Percentiles rank a stretch among this genome's conserved stretches.
These are phyloP conservation scores for Myrmecophaga tridactyla DNA, from an alignment of 2,113 vertebrate species.

Conservation along the genomic window DNA sequence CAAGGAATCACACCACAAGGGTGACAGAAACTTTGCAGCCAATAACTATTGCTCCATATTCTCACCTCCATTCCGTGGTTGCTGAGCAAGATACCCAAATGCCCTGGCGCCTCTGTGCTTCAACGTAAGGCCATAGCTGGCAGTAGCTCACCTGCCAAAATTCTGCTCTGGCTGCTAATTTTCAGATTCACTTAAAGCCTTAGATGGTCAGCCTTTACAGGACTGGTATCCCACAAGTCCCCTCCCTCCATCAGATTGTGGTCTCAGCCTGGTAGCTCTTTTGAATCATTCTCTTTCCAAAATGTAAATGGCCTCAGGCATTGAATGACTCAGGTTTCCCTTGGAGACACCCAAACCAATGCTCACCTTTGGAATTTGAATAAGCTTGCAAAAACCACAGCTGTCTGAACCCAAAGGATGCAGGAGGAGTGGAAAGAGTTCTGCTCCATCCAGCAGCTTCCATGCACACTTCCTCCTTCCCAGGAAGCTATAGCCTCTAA, in stretches of 20 bases:
- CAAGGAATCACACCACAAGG: neutral
- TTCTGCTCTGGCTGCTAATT: neutral
- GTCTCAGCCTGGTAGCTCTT: neutral
- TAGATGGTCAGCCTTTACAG: neutral
- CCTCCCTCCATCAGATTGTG: accelerated
- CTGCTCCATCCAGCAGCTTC: neutral
- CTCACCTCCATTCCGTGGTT: accelerated
- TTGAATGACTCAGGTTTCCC: neutral
- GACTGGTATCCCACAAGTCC: too few relatives aligned
- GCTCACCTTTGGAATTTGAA: neutral
- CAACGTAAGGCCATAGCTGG: neutral
- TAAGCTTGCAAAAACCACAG: neutral
- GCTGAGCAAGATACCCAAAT: neutral
- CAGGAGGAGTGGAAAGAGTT: neutral
- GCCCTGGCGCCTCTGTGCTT: neutral
- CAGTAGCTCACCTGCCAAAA: neutral
- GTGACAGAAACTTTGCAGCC: neutral
- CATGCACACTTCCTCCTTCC: neutral
- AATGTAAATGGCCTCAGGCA: neutral
- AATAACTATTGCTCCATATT: neutral
- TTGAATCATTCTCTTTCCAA: neutral
- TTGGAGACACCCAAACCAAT: neutral
- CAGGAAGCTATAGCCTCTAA: neutral
- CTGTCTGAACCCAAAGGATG: neutral
- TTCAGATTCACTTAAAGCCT: neutral